A percentile compares a stretch with the other conserved stretches of the same genome.
Evolutionary conservation across 37 sponge, comb jelly and placozoan species (phyloP).

Genomic region (Beroe ovata): DNA sequence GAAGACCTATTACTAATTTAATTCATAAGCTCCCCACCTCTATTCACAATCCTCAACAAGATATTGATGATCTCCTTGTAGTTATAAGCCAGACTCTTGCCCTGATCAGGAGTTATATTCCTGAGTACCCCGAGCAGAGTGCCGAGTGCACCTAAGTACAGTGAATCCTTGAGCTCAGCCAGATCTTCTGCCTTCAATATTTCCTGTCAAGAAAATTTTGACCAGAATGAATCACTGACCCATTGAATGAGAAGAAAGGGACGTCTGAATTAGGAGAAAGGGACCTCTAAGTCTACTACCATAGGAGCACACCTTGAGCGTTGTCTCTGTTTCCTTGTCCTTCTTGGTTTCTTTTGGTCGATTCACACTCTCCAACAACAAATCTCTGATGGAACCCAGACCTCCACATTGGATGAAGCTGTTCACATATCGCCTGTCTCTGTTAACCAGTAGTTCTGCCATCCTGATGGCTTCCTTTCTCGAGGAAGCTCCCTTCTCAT

Average conservation of each 20-base stretch:
- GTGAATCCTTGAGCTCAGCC: not conserved
- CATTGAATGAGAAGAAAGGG: no score
- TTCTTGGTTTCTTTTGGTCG: not conserved
- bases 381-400: conserved; percentile 13
- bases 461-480: conserved; percentile 4
- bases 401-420: conserved; percentile 14
- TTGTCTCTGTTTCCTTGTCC: not conserved
- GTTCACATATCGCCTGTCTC: not conserved
- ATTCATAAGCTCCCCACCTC: conserved; percentile 7
- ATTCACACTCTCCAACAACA: not conserved
- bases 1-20: no score
- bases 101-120: not conserved
- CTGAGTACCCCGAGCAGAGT: not conserved
- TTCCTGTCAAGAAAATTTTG: no score
- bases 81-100: conserved; percentile 3
- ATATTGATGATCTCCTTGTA: conserved; percentile 23
- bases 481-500: not conserved
- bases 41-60: conserved; percentile 27
- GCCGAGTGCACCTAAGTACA: not conserved
- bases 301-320: not conserved
- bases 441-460: not conserved
- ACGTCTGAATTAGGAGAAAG: no score
- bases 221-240: no score
- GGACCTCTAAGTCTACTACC: no score
- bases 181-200: not conserved